Evolutionary conservation across 2,113 vertebrate species (phyloP), one percentile per base, ranked within the genome.

Genomic region (Diphyllodes magnificus): DNA sequence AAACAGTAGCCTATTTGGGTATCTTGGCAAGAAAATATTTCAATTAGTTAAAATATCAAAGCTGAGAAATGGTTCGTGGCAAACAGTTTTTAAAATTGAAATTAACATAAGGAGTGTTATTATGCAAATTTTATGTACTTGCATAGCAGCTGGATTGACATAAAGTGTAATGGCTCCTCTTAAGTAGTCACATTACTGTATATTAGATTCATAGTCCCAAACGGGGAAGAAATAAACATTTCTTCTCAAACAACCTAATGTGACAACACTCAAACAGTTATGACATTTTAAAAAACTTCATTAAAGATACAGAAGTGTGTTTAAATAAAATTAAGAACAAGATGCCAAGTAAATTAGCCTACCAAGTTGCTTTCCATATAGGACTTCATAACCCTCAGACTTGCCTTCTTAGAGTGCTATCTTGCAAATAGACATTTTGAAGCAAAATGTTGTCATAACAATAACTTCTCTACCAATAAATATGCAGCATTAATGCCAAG

Each of bases 251-350:
- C 12, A 83, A 27, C 27, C 15, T 82, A 77, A 63, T 80, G 44
- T 80, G 66, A 91, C 31, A 80, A 49, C 28, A 60, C 45, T 93
- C 33, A 72, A 84, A 72, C 77, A 77, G 18, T 86, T 95, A 65
- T 1, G 35, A 73, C 39, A 60, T 66, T 73, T 77, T 2, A 25
- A 80, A 95, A 83, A 88, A 40, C 27, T 49, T 60, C 51, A 37
- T 77, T 83, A 59, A n/a, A 28, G 15, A 22, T 77, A 37, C 1
- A 59, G 71, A 87, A 69, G 8, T 85, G 33, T 64, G 35, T 75
- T 94, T 87, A 90, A 94, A 77, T 83, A 95, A 77, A 95, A 88
- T 56, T 70, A 71, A 83, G 82, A 88, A 23, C 39, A 83, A 86
- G 49, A 63, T 77, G 45, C 30, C 63, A 35, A 80, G 30, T 59